These are phyloP conservation scores for Columbina picui DNA, from an alignment of 2,113 vertebrate genomes.

Conservation along the genomic window DNA sequence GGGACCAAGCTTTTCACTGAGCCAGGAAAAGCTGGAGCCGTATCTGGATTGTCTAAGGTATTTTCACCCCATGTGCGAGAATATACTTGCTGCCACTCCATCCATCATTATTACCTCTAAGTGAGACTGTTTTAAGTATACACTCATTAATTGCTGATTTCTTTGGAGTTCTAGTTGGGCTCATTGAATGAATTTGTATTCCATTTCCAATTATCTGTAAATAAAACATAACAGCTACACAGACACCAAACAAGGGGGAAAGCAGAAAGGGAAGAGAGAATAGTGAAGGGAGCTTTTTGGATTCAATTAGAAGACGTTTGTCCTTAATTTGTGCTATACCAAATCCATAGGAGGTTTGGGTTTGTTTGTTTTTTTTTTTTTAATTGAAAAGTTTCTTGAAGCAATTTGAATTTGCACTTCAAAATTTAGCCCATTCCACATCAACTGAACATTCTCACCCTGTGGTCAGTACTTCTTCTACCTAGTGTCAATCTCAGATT, in stretches of 20 bases:
- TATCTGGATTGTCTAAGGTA: neutral
- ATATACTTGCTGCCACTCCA: neutral
- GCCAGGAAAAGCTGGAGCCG: neutral
- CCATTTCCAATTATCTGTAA: constrained; percentile 15
- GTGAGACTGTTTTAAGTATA: neutral
- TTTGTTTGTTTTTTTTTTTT: no score
- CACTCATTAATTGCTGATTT: neutral
- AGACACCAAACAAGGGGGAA: neutral
- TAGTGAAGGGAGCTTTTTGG: neutral
- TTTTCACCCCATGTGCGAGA: neutral
- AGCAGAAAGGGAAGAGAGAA: neutral
- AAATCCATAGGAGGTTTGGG: neutral
- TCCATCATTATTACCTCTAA: neutral
- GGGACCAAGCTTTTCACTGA: neutral
- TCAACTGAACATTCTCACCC: neutral
- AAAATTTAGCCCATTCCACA: neutral
- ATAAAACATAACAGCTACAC: neutral
- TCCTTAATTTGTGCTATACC: neutral
- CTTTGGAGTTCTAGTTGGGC: neutral
- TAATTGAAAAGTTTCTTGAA: neutral
- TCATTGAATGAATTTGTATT: neutral
- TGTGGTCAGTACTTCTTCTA: neutral
- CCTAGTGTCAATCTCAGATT: neutral
- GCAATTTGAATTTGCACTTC: neutral
- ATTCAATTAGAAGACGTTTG: neutral